phyloP scores from a whole-genome alignment of 2,797 vertebrate species.

The Fratercula arctica region DNA sequence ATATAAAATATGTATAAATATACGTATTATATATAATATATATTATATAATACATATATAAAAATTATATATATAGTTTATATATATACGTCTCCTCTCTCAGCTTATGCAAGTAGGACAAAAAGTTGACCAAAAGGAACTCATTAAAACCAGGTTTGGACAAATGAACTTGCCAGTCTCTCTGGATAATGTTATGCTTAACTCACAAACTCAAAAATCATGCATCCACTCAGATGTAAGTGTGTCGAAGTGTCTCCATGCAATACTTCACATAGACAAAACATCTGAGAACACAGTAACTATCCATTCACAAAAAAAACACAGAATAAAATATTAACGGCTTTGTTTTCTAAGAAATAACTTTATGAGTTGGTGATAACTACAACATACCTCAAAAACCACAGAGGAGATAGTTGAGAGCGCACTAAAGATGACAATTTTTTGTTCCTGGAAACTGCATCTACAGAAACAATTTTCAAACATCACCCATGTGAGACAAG shows the following conservation, averaged over 20 bases:
- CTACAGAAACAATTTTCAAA: not conserved
- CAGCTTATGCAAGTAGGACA: not conserved
- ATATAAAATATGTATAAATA: too few relatives aligned
- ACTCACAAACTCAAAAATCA: not conserved
- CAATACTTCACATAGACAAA: not conserved
- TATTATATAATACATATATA: too few relatives aligned
- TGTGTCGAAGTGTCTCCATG: not conserved
- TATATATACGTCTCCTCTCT: not conserved
- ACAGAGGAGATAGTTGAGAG: not conserved
- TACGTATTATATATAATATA: too few relatives aligned
- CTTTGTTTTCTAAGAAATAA: not conserved
- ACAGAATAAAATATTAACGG: accelerated
- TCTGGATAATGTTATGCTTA: not conserved
- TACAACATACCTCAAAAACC: not conserved
- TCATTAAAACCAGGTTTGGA: not conserved
- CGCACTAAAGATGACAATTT: not conserved
- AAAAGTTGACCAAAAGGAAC: not conserved
- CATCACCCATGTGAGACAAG: not conserved
- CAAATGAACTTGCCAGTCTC: not conserved
- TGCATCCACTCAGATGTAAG: not conserved
- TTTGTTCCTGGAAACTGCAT: not conserved
- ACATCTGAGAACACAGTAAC: not conserved
- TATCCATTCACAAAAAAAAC: not conserved
- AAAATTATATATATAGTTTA: too few relatives aligned
- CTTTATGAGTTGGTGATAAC: not conserved